A percentile compares a stretch with the other conserved stretches of the same genome.
Conservation (phyloP, 2,888 invertebrate genomes). For the Baronia brevicornis region DNA sequence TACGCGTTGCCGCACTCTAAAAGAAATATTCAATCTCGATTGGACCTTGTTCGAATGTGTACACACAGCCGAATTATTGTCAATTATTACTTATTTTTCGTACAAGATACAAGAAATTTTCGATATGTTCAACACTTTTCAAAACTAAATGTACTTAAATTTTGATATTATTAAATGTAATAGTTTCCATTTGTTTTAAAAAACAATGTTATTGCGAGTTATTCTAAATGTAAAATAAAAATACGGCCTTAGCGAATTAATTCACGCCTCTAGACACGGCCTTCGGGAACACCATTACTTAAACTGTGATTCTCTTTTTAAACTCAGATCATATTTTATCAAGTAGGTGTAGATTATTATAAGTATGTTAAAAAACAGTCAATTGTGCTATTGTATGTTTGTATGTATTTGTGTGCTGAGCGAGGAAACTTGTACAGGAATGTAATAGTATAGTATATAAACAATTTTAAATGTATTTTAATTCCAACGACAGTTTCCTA, state of each 20-base stretch:
- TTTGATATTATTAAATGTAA: slow-evolving; percentile 44
- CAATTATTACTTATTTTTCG: no score
- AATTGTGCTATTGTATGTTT: slow-evolving; percentile 13
- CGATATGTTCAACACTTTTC: slow-evolving; percentile 19
- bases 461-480: slow-evolving; percentile 10
- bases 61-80: no score
- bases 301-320: slow-evolving; percentile 68
- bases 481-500: slow-evolving; percentile 18
- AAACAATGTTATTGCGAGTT: slow-evolving; percentile 26
- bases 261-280: slow-evolving; percentile 47
- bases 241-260: slow-evolving; percentile 42
- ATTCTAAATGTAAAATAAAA: slow-evolving; percentile 40
- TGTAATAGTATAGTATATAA: slow-evolving; percentile 8
- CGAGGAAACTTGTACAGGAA: slow-evolving; percentile 8
- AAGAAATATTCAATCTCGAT: no score
- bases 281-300: slow-evolving; percentile 60
- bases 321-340: slow-evolving; percentile 42
- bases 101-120: slow-evolving; percentile 6
- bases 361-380: slow-evolving; percentile 14
- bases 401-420: no score
- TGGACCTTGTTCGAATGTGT: no score
- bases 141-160: slow-evolving; percentile 53
- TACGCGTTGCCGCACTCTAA: no score
- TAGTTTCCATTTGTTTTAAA: slow-evolving; percentile 30
- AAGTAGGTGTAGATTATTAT: slow-evolving; percentile 25